Conservation (phyloP, 2,797 vertebrate genomes). For the Darevskia nairensis region DNA sequence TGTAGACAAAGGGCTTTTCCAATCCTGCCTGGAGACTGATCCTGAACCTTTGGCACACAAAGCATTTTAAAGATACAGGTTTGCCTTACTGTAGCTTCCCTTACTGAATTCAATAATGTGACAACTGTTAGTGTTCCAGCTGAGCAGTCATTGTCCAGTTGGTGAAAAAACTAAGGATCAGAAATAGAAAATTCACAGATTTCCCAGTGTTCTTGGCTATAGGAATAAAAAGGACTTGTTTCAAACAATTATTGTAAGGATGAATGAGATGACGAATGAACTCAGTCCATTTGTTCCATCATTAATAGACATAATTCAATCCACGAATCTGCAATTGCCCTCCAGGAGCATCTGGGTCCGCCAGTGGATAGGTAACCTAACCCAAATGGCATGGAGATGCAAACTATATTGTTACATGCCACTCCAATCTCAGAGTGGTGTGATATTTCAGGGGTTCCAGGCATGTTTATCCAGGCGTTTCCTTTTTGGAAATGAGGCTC, state of each 20-base stretch:
- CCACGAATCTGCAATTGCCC: not conserved
- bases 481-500: no score
- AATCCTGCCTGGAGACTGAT: no score
- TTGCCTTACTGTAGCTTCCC: not conserved
- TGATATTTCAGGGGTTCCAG: no score
- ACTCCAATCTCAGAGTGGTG: no score
- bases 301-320: no score
- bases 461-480: no score
- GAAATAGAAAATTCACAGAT: not conserved
- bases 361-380: not conserved
- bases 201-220: not conserved
- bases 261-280: not conserved
- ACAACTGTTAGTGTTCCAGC: not conserved
- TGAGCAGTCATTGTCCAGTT: no score
- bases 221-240: not conserved
- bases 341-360: not conserved
- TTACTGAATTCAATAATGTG: not conserved
- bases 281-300: not conserved
- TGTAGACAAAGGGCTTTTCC: no score
- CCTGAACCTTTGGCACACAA: not conserved
- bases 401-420: no score
- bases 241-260: not conserved
- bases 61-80: not conserved
- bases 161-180: not conserved
- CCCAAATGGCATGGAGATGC: not conserved